Evolutionary conservation across 2,797 vertebrate genomes (phyloP).

Genomic region (Rhinatrema bivittatum): DNA sequence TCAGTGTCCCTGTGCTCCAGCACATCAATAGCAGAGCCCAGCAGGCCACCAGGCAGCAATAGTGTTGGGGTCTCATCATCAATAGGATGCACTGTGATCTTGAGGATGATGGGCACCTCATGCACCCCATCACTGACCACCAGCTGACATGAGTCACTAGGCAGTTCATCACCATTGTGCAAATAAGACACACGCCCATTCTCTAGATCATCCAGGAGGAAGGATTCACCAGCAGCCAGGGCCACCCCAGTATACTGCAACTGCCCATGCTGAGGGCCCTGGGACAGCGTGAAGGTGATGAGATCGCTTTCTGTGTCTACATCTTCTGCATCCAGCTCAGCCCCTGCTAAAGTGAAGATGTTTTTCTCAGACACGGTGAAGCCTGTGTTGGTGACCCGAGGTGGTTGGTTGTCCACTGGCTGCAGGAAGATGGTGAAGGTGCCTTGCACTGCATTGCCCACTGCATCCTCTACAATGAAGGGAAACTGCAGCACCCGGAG

Average conservation of each 20-base stretch:
- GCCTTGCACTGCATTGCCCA: slow-evolving; percentile 65
- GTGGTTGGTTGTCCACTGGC: slow-evolving; percentile 77
- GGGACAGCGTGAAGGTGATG: slow-evolving; percentile 67
- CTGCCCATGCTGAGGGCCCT: slow-evolving; percentile 58
- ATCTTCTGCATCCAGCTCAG: slow-evolving; percentile 71
- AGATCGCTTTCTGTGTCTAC: slow-evolving; percentile 69
- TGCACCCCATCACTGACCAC: slow-evolving; percentile 75
- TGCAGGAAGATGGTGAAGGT: slow-evolving; percentile 78
- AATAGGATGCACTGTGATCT: slow-evolving; percentile 56
- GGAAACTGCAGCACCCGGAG: slow-evolving; percentile 75
- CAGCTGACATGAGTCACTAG: slow-evolving; percentile 61
- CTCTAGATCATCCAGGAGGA: slow-evolving; percentile 62
- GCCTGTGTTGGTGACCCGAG: slow-evolving; percentile 70
- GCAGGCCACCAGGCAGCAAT: slow-evolving; percentile 52
- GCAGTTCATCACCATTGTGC: slow-evolving; percentile 62
- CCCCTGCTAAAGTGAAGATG: slow-evolving; percentile 59
- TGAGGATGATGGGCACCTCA: slow-evolving; percentile 64
- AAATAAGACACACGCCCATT: slow-evolving; percentile 62
- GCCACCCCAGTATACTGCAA: slow-evolving; percentile 63
- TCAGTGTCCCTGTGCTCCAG: slow-evolving; percentile 72
- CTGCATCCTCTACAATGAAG: slow-evolving; percentile 72
- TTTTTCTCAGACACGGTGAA: slow-evolving; percentile 66
- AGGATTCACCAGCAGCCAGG: slow-evolving; percentile 65
- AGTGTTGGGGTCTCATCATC: slow-evolving; percentile 66
- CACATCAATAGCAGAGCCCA: slow-evolving; percentile 67